Base-by-base conservation (phyloP, 2,113 vertebrate species). In the Datnioides undecimradiatus region DNA sequence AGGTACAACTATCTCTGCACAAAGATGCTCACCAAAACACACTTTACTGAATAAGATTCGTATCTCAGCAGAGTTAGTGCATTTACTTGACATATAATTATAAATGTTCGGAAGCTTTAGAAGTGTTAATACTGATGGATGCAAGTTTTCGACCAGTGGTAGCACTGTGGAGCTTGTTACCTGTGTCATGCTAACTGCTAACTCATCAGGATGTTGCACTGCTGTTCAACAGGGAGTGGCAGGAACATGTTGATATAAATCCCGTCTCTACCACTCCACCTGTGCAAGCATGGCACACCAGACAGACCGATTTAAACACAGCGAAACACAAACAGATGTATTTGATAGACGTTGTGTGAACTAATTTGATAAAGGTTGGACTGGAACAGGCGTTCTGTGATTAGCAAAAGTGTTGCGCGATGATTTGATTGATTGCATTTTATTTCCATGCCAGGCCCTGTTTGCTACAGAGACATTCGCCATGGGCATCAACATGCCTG, bases 401-500 rank as follows among this genome's bases (percentile, higher is more conserved):
- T n/a, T n/a, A n/a, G n/a, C n/a, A n/a, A n/a, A n/a, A n/a, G n/a
- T n/a, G n/a, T n/a, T n/a, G n/a, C n/a, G n/a, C n/a, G n/a, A n/a
- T n/a, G n/a, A n/a, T n/a, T n/a, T n/a, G n/a, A n/a, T n/a, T n/a
- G n/a, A n/a, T n/a, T n/a, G n/a, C 12, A 31, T 31, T 90, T 86
- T 92, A 4, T 80, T 43, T 84, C 89, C 14, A 55, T 90, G 93
- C 3, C 88, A 99, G 98, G 98, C 98, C 8, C 93, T 99, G 89
- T 99, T 99, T 94, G 98, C 98, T 40, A 99, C 98, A 3, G 98
- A 99, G 92, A 99, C 98, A 0, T 99, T 99, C 85, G 97, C 98
- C 69, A 98, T 99, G 98, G 98, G 98, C 55, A 99, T 99, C 94
- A 99, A 99, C 91, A 99, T 99, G 98, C 98, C 98, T 2, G 98